Percentiles rank a stretch among this genome's conserved stretches.
phyloP scores from a whole-genome alignment of 92 coral and sea anemone species.

The Hydrozoanthus gracilis region DNA sequence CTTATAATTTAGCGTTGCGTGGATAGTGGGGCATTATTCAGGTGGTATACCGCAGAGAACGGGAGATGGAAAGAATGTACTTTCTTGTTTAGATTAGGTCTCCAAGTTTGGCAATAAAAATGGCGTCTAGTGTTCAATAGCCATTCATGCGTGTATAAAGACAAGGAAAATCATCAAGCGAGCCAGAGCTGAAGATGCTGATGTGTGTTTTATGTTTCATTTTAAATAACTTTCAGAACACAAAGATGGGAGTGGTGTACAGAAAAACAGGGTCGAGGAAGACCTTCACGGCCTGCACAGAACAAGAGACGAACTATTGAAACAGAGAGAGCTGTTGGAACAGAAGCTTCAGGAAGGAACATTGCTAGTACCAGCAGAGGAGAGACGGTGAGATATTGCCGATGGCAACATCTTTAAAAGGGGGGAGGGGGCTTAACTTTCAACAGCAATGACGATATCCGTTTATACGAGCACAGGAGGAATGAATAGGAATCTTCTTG shows the following conservation, averaged over 20 bases:
- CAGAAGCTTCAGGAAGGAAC: slow-evolving; percentile 88
- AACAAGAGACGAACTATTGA: slow-evolving; percentile 79
- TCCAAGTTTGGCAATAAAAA: neutral
- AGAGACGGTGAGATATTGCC: slow-evolving; percentile 70
- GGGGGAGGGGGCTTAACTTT: too few relatives aligned
- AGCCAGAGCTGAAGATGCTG: neutral
- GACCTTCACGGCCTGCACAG: slow-evolving; percentile 66
- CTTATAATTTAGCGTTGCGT: too few relatives aligned
- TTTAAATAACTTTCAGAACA: neutral
- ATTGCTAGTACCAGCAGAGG: slow-evolving; percentile 86
- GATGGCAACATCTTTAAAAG: neutral
- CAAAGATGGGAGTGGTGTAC: neutral
- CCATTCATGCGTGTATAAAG: neutral
- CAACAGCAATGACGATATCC: too few relatives aligned
- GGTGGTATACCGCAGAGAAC: too few relatives aligned
- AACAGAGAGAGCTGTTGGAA: slow-evolving; percentile 85
- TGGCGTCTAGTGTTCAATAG: too few relatives aligned
- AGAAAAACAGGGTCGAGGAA: slow-evolving; percentile 41
- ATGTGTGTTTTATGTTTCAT: neutral
- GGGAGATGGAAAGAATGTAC: too few relatives aligned
- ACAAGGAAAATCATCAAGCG: too few relatives aligned
- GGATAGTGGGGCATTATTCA: too few relatives aligned
- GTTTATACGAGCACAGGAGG: too few relatives aligned
- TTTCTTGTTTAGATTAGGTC: neutral
- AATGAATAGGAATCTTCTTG: too few relatives aligned